Evolutionary conservation across 2,888 invertebrate species (phyloP).

Genomic region (Electrophaes corylata): DNA sequence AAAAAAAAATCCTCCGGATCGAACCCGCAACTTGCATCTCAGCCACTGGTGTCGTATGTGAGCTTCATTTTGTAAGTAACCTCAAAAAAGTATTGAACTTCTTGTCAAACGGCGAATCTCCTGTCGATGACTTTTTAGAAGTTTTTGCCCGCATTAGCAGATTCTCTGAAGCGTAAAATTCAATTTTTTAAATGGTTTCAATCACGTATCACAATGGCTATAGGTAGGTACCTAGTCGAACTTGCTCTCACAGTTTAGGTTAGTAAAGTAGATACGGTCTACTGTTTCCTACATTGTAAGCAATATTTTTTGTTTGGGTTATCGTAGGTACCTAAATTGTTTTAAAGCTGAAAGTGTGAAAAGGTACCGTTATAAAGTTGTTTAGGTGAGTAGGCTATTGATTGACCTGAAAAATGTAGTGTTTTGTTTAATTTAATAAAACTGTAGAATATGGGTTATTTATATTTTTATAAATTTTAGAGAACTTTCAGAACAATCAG

Average conservation of each 20-base stretch:
- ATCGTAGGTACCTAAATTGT: slow-evolving; percentile 28
- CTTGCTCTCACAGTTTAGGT: slow-evolving; percentile 40
- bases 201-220: slow-evolving; percentile 57
- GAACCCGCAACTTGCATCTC: background rate
- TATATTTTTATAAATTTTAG: too few species aligned
- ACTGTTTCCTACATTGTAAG: slow-evolving; percentile 8
- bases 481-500: too few species aligned
- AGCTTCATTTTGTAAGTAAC: background rate
- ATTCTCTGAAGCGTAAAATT: slow-evolving; percentile 71
- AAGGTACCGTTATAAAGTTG: background rate
- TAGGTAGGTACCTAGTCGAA: slow-evolving; percentile 25
- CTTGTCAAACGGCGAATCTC: slow-evolving; percentile 35
- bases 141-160: slow-evolving; percentile 60
- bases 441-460: too few species aligned
- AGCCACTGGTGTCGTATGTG: background rate
- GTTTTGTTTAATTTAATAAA: too few species aligned
- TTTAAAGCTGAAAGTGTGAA: slow-evolving; percentile 20
- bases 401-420: background rate
- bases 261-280: slow-evolving; percentile 4
- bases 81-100: slow-evolving; percentile 11
- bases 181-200: slow-evolving; percentile 66
- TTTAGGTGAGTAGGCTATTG: background rate
- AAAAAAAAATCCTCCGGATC: too few species aligned
- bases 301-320: slow-evolving; percentile 24
- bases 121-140: slow-evolving; percentile 40